These are phyloP conservation scores for Meloe dianella DNA, from an alignment of 2,888 invertebrate genomes.

Conservation along the genomic window DNA sequence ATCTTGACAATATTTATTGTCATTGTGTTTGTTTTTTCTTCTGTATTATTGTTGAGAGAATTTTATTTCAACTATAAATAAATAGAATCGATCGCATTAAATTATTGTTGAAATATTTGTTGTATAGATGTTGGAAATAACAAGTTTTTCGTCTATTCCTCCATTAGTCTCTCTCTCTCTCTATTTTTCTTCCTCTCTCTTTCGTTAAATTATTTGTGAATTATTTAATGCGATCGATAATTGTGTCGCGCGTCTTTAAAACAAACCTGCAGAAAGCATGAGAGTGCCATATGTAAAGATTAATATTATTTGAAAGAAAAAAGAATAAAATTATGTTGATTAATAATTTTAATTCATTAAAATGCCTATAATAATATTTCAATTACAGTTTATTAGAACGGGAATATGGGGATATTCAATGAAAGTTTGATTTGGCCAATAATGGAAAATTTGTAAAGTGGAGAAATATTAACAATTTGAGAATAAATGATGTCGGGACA, in stretches of 20 bases:
- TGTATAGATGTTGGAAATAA: slow-evolving; percentile 42
- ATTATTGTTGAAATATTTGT: slow-evolving; percentile 48
- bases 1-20: slow-evolving; percentile 61
- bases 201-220: slow-evolving; percentile 12
- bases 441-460: too few species aligned
- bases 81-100: slow-evolving; percentile 41
- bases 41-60: slow-evolving; percentile 27
- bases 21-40: slow-evolving; percentile 15
- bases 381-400: too few species aligned
- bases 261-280: slow-evolving; percentile 33
- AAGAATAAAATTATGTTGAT: slow-evolving; percentile 31
- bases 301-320: slow-evolving; percentile 20
- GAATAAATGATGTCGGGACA: too few species aligned
- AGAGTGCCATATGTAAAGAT: slow-evolving; percentile 50
- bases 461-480: too few species aligned
- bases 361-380: too few species aligned
- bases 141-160: slow-evolving; percentile 47
- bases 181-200: neutral
- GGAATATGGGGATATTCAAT: neutral
- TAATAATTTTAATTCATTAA: slow-evolving; percentile 1
- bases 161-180: neutral
- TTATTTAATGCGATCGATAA: slow-evolving; percentile 46
- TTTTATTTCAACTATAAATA: slow-evolving; percentile 28
- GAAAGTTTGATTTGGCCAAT: too few species aligned
- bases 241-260: slow-evolving; percentile 31